Percentiles rank a stretch among this genome's conserved stretches.
Conservation (phyloP, 1,140 invertebrate genomes). For the Ips typographus region DNA sequence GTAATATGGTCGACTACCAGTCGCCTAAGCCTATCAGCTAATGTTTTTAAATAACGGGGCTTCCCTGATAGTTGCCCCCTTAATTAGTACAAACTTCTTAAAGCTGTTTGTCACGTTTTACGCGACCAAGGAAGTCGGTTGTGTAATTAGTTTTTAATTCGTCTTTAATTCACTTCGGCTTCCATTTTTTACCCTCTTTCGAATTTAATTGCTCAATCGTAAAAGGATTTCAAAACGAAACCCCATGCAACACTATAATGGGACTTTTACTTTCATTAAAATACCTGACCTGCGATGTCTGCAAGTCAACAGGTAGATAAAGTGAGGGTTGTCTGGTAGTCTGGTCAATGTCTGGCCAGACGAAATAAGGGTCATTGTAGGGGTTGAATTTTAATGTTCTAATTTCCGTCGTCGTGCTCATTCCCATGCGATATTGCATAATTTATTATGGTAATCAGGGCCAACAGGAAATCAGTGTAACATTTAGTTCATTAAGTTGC, state of each 20-base stretch:
- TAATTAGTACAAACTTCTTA: not conserved
- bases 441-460: not conserved
- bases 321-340: not conserved
- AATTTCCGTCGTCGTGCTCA: not conserved
- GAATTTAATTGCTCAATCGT: not conserved
- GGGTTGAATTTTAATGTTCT: conserved; percentile 5
- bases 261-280: no score
- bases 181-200: not conserved
- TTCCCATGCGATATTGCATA: not conserved
- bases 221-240: not conserved
- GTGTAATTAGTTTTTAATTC: no score
- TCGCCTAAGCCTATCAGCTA: not conserved
- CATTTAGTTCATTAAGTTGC: no score
- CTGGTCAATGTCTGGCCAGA: conserved; percentile 1
- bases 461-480: no score
- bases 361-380: not conserved
- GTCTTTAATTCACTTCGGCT: not conserved
- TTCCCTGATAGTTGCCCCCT: not conserved
- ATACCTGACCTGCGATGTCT: no score
- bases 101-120: no score
- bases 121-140: no score
- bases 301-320: not conserved
- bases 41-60: not conserved
- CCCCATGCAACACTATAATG: not conserved
- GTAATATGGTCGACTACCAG: not conserved